A percentile compares a stretch with the other conserved stretches of the same genome.
Conservation (phyloP, 1,140 invertebrate species). For the Polypedilum vanderplanki region DNA sequence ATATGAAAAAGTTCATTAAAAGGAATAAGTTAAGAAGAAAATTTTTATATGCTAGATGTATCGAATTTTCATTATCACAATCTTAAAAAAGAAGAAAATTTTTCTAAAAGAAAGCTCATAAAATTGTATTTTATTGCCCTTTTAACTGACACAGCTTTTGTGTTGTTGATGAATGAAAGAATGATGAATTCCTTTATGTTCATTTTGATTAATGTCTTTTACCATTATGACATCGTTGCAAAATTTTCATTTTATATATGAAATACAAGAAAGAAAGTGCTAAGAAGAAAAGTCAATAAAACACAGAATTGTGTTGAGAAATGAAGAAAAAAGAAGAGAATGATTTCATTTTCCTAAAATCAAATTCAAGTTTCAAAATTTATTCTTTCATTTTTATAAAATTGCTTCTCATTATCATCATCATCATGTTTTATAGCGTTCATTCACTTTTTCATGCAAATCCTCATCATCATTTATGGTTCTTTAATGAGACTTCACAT, state of each 20-base stretch:
- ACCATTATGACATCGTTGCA: background rate
- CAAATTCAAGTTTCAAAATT: no score
- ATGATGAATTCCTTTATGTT: background rate
- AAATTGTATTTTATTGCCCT: background rate
- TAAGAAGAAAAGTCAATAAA: background rate
- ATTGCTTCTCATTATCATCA: no score
- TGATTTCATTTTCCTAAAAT: background rate
- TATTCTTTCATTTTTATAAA: no score
- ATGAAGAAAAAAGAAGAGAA: background rate
- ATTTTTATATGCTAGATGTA: background rate
- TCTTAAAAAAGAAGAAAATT: background rate
- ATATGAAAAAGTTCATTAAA: no score
- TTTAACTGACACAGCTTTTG: background rate
- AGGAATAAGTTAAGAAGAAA: no score
- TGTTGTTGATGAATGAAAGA: no score
- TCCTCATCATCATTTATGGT: no score
- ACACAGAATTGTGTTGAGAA: background rate
- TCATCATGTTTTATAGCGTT: no score
- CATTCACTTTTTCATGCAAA: no score
- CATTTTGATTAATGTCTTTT: constrained; percentile 12
- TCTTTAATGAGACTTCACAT: no score
- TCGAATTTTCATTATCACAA: background rate
- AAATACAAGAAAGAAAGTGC: background rate
- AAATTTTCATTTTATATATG: no score
- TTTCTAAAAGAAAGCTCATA: background rate